A percentile compares a stretch with the other conserved stretches of the same genome.
Conservation (phyloP, 1,140 invertebrate species). For the Achatina immaculata region DNA sequence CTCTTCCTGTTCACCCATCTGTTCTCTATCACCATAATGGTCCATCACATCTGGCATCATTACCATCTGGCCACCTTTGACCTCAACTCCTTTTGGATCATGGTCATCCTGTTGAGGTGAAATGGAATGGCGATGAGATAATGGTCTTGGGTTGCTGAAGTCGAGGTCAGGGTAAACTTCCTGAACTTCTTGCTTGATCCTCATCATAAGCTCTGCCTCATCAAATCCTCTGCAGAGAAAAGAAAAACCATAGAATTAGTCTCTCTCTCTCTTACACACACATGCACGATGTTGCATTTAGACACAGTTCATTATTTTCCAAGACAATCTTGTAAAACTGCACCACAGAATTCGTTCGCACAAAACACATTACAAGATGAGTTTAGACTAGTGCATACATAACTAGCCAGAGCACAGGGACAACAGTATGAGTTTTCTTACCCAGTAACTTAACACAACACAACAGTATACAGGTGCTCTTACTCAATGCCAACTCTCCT, state of each 20-base stretch:
- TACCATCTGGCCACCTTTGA: constrained; percentile 39
- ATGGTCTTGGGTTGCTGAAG: constrained; percentile 24
- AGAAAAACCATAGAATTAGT: neutral
- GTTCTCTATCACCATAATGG: constrained; percentile 9
- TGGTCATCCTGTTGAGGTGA: neutral
- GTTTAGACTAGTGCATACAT: too few species aligned
- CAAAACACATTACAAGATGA: too few species aligned
- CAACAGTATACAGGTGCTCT: too few species aligned
- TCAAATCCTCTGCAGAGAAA: constrained; percentile 29
- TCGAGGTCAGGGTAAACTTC: constrained; percentile 35
- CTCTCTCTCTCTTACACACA: neutral
- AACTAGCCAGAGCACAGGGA: too few species aligned
- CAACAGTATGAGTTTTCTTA: too few species aligned
- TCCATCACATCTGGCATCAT: constrained; percentile 32
- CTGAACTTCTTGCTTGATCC: constrained; percentile 46
- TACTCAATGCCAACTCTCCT: too few species aligned
- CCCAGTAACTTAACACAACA: too few species aligned
- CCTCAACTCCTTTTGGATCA: constrained; percentile 14
- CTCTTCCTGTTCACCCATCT: constrained; percentile 25
- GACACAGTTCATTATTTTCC: too few species aligned
- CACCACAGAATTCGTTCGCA: too few species aligned
- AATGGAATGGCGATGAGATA: neutral
- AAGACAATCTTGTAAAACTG: too few species aligned
- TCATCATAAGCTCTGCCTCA: constrained; percentile 48
- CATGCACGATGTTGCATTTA: too few species aligned